Evolutionary conservation across 2,888 invertebrate genomes (phyloP), one percentile per base, ranked within the genome.

Genomic region (Synanthedon andrenaeformis): DNA sequence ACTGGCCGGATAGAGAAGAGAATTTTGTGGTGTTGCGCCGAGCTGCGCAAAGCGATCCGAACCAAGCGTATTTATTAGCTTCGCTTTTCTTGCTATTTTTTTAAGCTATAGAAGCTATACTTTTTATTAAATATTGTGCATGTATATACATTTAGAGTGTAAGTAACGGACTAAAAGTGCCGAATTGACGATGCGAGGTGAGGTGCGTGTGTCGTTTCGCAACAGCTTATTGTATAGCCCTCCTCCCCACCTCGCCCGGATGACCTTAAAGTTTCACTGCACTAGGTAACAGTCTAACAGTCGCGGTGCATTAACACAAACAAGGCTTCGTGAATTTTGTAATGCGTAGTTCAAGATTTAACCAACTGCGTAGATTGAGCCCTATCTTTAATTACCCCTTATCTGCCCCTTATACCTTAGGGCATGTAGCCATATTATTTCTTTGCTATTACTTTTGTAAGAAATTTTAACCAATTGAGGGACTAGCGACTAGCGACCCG

Each of bases 261-360:
- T 77, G 82, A 82, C 81, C 83, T 83, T 84, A 83, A 82, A 82
- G 79, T 78, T 65, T 68, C 66, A 68, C 67, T 79, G 84, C 84
- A 83, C 80, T 80, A 72, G 58, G 76, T 66, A 75, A 79, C 82
- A 71, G 68, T 59, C 63, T 66, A 75, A 79, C 82, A 71, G 68
- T 59, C 63, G 35, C 35, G 68, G 56, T 73, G 75, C 73, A 74
- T 63, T 72, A 61, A 62, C 62, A 66, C 57, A n/a, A 28, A 59
- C 52, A 49, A 58, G 50, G 53, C 57, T 57, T 58, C 54, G 54
- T 56, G 50, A 55, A 56, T 58, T 41, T 48, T 35, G 52, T 54
- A 55, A 52, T 58, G 58, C 58, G 62, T 55, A 57, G 54, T 54
- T 55, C 53, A 49, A 42, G 53, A 51, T 56, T 54, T 41, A 55